Conservation (phyloP, 92 coral and sea anemone species). For the Pocillopora grandis region DNA sequence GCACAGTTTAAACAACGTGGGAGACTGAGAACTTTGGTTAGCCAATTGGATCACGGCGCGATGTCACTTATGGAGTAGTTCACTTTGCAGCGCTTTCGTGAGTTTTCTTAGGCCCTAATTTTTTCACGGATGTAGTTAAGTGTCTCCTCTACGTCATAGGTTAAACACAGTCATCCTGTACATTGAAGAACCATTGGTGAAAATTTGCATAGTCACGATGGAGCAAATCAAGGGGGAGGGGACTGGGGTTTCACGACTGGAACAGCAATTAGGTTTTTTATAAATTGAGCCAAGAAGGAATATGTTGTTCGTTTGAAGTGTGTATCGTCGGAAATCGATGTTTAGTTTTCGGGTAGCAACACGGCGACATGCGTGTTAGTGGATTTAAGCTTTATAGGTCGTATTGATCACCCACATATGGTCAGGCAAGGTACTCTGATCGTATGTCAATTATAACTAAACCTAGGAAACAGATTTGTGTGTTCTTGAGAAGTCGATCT, state of each 20-base stretch:
- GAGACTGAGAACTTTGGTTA: neutral
- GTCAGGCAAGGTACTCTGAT: constrained; percentile 26
- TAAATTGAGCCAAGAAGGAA: neutral
- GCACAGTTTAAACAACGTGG: neutral
- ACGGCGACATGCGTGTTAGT: neutral
- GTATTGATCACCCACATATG: constrained; percentile 9
- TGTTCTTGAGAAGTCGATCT: constrained; percentile 8
- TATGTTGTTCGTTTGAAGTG: neutral
- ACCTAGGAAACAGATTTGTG: constrained; percentile 7
- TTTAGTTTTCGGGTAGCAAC: neutral
- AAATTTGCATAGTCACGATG: constrained; percentile 37
- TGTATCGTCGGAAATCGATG: neutral
- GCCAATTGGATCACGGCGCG: constrained; percentile 6
- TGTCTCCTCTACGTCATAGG: constrained; percentile 11
- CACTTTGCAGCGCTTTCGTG: neutral
- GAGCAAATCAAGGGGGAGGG: neutral
- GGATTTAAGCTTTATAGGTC: neutral
- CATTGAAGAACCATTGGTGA: neutral
- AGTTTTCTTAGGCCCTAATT: neutral
- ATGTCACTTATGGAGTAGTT: neutral
- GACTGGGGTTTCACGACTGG: neutral
- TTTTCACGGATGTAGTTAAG: constrained; percentile 23
- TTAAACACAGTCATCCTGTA: neutral
- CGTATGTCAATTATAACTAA: constrained; percentile 1
- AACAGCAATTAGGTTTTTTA: neutral